Base-by-base conservation (phyloP, 2,113 vertebrate genomes). In the Tenrec ecaudatus region DNA sequence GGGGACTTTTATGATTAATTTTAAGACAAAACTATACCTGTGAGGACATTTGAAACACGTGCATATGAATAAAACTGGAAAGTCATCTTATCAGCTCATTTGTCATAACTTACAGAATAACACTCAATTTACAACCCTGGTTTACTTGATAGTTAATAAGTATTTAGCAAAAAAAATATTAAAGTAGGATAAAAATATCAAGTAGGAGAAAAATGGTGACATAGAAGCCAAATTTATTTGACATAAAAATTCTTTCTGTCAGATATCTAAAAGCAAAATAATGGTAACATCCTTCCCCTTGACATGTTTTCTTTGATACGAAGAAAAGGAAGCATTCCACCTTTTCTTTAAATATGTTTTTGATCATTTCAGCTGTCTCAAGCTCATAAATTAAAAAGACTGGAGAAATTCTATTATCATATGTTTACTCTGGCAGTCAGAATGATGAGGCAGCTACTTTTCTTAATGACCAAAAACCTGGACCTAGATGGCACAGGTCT, bases 91-190 rank as follows among this genome's bases (percentile, higher is more conserved):
- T 87, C 29, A 36, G 4, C 22, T 58, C 25, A 5, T 71, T 71
- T 71, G 69, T 33, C 38, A 68, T 27, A 91, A 68, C 2, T 86
- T 91, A 86, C 4, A 89, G 15, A 17, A 76, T 47, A 86, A 79
- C 77, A 83, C 71, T 94, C 71, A 91, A 38, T 76, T 92, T 84
- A 84, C 25, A 57, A 2, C 2, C 82, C 47, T 81, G 40, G 75
- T 68, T 80, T 71, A 77, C 38, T 68, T 86, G 88, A 62, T 81
- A 85, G 71, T 89, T 88, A 88, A 76, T 47, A 60, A 38, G 40
- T 83, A 27, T 53, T 33, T 57, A 89, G 75, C 8, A 88, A 89
- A 90, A 96, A 71, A 15, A 4, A 40, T 40, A 33, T 62, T 84
- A 82, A 90, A 87, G 57, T 80, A 75, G 23, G 16, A 33, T 60